Evolutionary conservation across 2,113 vertebrate genomes (phyloP).

Genomic region (Cromileptes altivelis): DNA sequence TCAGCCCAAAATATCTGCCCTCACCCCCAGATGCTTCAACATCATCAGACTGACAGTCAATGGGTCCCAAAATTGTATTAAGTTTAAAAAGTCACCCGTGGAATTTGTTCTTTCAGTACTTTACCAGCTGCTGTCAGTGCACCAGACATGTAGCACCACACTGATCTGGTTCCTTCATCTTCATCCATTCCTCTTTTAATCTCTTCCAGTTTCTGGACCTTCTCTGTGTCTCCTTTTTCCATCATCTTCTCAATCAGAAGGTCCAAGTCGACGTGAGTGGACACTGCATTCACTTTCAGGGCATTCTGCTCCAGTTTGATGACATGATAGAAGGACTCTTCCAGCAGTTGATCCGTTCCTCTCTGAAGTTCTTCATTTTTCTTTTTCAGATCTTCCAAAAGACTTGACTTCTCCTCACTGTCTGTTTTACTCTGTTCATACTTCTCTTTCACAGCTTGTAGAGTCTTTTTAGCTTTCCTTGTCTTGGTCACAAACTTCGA

Average conservation of each 20-base stretch:
- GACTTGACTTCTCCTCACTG: no score
- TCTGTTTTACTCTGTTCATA: neutral
- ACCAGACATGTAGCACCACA: neutral
- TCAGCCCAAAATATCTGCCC: no score
- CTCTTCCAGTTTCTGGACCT: constrained; percentile 17
- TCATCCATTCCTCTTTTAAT: neutral
- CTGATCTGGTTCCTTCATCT: neutral
- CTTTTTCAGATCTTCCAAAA: neutral
- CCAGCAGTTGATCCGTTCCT: neutral
- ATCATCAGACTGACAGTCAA: no score
- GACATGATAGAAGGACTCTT: constrained; percentile 13
- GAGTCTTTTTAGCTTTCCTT: neutral
- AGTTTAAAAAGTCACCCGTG: no score
- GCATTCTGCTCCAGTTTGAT: constrained; percentile 21
- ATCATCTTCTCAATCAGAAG: constrained; percentile 6
- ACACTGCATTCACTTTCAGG: neutral
- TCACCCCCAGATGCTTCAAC: no score
- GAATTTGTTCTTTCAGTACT: no score
- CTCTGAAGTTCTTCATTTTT: neutral
- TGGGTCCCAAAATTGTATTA: no score
- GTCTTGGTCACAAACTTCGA: constrained; percentile 30
- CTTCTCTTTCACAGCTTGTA: neutral
- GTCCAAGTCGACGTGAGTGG: neutral
- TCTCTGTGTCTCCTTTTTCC: constrained; percentile 6
- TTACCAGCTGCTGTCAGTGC: no score